These are phyloP conservation scores for Silurus aristotelis DNA, from an alignment of 2,797 vertebrate species.

Conservation along the genomic window DNA sequence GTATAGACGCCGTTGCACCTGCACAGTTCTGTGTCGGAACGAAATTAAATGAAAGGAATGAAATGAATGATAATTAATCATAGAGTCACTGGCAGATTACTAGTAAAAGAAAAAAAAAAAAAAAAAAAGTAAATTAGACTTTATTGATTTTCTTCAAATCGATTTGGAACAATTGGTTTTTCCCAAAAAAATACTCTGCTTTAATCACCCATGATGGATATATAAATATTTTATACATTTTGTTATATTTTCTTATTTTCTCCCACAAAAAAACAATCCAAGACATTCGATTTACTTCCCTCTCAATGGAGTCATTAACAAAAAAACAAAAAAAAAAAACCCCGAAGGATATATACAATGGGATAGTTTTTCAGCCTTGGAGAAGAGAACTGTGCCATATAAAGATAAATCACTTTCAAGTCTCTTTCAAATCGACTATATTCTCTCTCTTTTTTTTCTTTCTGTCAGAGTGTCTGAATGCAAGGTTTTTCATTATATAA, in stretches of 20 bases:
- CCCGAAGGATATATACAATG: conserved; percentile 3
- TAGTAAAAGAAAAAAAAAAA: background rate
- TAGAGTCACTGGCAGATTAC: background rate
- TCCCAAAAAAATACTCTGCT: background rate
- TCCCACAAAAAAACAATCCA: background rate
- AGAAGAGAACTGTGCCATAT: conserved; percentile 3
- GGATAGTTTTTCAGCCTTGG: background rate
- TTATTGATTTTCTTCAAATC: background rate
- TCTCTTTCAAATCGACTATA: background rate
- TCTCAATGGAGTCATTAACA: background rate
- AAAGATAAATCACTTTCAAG: conserved; percentile 16
- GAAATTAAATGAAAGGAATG: background rate
- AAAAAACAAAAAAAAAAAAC: background rate
- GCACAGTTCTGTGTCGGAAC: background rate
- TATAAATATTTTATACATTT: background rate
- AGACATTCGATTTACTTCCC: background rate
- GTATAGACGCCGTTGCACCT: too few relatives aligned
- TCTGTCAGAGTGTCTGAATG: background rate
- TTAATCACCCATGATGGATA: background rate
- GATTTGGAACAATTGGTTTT: background rate
- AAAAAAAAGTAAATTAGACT: background rate
- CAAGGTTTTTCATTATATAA: conserved; percentile 15
- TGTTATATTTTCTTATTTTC: background rate
- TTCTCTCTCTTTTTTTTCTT: background rate
- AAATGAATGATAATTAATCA: background rate